A percentile compares a stretch with the other conserved stretches of the same genome.
Conservation (phyloP, 2,888 invertebrate genomes). For the Pristionchus fissidentatus region DNA sequence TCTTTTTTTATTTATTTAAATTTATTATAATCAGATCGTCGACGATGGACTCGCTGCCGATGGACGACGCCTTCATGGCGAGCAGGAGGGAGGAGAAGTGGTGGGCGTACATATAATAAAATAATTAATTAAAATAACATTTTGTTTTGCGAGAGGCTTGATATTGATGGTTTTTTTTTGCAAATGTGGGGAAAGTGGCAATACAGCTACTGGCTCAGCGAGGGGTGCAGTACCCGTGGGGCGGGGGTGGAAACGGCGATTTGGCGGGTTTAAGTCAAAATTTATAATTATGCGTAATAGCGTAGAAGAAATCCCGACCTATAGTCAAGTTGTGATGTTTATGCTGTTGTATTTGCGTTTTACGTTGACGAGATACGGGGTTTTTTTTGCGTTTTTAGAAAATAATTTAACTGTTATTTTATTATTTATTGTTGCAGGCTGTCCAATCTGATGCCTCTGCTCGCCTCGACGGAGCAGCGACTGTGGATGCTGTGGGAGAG, state of each 20-base stretch:
- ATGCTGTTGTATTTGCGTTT: too few relatives aligned
- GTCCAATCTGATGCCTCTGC: constrained; percentile 5
- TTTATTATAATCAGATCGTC: background rate
- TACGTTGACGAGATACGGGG: too few relatives aligned
- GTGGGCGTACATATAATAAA: too few relatives aligned
- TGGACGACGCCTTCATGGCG: constrained; percentile 47
- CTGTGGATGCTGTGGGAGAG: constrained; percentile 43
- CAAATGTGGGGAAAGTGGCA: background rate
- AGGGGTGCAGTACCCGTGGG: too few relatives aligned
- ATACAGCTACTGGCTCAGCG: background rate
- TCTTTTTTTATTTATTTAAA: background rate
- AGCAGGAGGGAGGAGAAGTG: background rate
- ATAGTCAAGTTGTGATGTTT: too few relatives aligned
- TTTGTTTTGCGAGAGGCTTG: too few relatives aligned
- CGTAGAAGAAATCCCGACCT: too few relatives aligned
- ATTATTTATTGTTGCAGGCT: constrained; percentile 10
- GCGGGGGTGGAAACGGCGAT: too few relatives aligned
- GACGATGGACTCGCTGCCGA: constrained; percentile 21
- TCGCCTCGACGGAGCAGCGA: constrained; percentile 17
- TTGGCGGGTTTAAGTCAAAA: background rate
- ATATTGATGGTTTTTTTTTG: background rate
- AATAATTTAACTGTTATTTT: constrained; percentile 15
- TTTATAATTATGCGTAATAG: background rate
- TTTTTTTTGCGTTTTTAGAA: too few relatives aligned
- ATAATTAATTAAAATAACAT: too few relatives aligned